Evolutionary conservation across 2,888 invertebrate species (phyloP).

Genomic region (Tanypteryx hageni): DNA sequence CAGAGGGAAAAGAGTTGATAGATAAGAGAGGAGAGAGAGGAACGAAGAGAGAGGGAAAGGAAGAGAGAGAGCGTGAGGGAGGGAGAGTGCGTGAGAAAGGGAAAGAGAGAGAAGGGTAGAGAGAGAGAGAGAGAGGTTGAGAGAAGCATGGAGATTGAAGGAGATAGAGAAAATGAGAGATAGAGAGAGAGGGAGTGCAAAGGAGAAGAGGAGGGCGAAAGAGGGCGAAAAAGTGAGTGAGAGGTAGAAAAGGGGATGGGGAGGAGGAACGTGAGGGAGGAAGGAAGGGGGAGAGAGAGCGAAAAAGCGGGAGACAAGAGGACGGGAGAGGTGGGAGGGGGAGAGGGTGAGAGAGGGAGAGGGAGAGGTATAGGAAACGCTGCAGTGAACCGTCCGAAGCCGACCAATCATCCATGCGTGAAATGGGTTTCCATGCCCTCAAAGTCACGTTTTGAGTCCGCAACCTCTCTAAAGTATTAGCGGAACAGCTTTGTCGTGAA

Average conservation of each 20-base stretch:
- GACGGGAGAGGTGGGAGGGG: background rate
- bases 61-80: background rate
- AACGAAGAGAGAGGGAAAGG: background rate
- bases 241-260: background rate
- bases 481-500: constrained; percentile 63
- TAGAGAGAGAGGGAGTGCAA: background rate
- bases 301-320: background rate
- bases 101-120: background rate
- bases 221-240: background rate
- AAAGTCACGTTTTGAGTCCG: constrained; percentile 57
- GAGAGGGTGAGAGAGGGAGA: background rate
- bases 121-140: background rate
- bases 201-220: background rate
- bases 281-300: background rate
- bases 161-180: background rate
- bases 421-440: constrained; percentile 63
- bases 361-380: background rate
- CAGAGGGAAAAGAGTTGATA: no score
- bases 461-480: constrained; percentile 55
- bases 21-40: no score
- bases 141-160: background rate
- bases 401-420: constrained; percentile 49
- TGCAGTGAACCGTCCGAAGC: constrained; percentile 47
- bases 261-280: background rate
- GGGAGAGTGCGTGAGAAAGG: background rate